Evolutionary conservation across 2,797 vertebrate species (phyloP), one percentile per base, ranked within the genome.

Genomic region (Nannoperca obscura): DNA sequence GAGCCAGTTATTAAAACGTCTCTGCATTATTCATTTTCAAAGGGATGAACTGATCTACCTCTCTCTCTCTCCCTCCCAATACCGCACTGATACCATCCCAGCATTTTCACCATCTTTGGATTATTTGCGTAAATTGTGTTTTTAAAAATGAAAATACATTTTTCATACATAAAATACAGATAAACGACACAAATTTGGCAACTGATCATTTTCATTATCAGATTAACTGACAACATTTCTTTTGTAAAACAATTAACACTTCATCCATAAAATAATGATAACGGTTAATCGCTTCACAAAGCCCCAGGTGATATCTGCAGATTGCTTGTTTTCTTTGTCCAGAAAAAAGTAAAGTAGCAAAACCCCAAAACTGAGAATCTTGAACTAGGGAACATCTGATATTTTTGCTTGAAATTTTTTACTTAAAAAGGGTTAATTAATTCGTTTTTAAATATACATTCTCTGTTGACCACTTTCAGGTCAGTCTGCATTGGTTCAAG

Each of bases 21-120:
- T 50, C 4, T 52, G 7, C 55, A 64, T 69, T 20, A 24, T 67
- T 69, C 0, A 60, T 53, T 68, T 78, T 57, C 9, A 10, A 50
- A 58, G 14, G 5, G 54, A 64, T 32, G 5, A 32, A 54, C 19
- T 44, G 11, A 66, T 50, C 27, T 15, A 62, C 14, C 44, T 46
- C 17, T 13, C 57, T 42, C 24, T 27, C 24, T 27, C 42, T 66
- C 44, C 59, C 8, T 14, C 8, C 17, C 1, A 1, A n/a, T 32
- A 19, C 13, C 34, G 14, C 0, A 1, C 38, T n/a, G 15, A 19
- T 46, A 20, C 13, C 17, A 3, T 52, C 47, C 22, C 36, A n/a
- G 34, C 2, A 59, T 59, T 17, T 61, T n/a, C 44, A 13, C n/a
- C 14, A 40, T 53, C 24, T 54, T 32, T 58, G 7, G 13, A 44